These are phyloP conservation scores for Acanthiza pusilla DNA, from an alignment of 2,797 vertebrate genomes.

Conservation along the genomic window DNA sequence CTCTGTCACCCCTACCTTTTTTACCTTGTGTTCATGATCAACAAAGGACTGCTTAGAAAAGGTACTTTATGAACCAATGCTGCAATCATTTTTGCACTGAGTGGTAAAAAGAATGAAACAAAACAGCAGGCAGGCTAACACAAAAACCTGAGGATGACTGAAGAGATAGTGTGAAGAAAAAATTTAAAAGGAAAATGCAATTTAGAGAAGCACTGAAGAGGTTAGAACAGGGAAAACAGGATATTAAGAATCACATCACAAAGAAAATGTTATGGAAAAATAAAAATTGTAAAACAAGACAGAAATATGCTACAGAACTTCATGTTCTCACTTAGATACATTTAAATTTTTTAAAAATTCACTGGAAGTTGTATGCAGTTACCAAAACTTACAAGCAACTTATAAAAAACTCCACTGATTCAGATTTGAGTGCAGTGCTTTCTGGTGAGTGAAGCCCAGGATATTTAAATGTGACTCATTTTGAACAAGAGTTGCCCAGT, in stretches of 20 bases:
- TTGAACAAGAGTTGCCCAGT: neutral
- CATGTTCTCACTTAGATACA: neutral
- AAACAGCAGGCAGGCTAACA: neutral
- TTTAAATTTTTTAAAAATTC: constrained; percentile 16
- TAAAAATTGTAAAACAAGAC: neutral
- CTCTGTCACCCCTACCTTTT: neutral
- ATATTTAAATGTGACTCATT: neutral
- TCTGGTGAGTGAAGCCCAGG: neutral
- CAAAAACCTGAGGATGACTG: neutral
- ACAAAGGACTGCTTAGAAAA: neutral
- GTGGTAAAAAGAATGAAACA: neutral
- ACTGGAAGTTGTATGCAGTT: neutral
- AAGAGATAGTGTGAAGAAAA: neutral
- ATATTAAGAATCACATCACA: neutral
- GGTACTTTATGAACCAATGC: neutral
- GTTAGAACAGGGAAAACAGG: neutral
- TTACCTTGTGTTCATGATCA: neutral
- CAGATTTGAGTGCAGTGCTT: neutral
- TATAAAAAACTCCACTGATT: neutral
- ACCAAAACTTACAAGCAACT: neutral
- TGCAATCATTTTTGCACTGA: neutral
- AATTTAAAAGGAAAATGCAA: neutral
- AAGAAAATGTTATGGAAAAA: neutral
- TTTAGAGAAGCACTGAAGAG: neutral
- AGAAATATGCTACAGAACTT: neutral